phyloP scores from a whole-genome alignment of 2,888 invertebrate species.

The Cephonodes hylas region DNA sequence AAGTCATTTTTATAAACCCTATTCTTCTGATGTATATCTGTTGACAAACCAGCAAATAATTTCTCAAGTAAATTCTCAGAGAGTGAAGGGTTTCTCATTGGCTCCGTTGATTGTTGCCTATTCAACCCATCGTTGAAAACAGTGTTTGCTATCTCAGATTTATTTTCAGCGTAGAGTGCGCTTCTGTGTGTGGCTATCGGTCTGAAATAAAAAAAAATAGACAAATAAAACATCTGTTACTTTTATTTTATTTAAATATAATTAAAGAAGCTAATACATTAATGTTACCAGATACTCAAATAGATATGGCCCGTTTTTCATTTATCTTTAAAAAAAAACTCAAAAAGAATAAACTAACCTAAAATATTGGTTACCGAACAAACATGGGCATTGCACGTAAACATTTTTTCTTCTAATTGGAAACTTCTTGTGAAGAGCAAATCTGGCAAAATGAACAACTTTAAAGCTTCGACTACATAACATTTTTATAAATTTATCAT shows the following conservation, averaged over 20 bases:
- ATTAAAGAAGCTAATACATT: too few relatives aligned
- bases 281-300: too few relatives aligned
- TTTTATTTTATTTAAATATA: too few relatives aligned
- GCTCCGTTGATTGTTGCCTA: background rate
- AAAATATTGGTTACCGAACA: constrained; percentile 14
- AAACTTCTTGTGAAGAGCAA: constrained; percentile 33
- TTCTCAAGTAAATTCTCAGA: constrained; percentile 64
- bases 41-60: constrained; percentile 57
- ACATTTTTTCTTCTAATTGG: constrained; percentile 29
- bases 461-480: constrained; percentile 50
- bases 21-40: constrained; percentile 66
- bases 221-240: too few relatives aligned
- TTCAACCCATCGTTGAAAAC: background rate
- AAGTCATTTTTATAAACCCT: constrained; percentile 74
- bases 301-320: too few relatives aligned
- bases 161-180: background rate
- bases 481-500: constrained; percentile 43
- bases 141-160: background rate
- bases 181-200: background rate
- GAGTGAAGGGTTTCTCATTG: constrained; percentile 16
- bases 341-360: constrained; percentile 36
- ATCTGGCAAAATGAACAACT: constrained; percentile 45
- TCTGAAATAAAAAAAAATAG: background rate
- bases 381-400: constrained; percentile 18
- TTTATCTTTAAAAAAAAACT: background rate